These are phyloP conservation scores for Dynastes maya DNA, from an alignment of 2,888 invertebrate species.

Conservation along the genomic window DNA sequence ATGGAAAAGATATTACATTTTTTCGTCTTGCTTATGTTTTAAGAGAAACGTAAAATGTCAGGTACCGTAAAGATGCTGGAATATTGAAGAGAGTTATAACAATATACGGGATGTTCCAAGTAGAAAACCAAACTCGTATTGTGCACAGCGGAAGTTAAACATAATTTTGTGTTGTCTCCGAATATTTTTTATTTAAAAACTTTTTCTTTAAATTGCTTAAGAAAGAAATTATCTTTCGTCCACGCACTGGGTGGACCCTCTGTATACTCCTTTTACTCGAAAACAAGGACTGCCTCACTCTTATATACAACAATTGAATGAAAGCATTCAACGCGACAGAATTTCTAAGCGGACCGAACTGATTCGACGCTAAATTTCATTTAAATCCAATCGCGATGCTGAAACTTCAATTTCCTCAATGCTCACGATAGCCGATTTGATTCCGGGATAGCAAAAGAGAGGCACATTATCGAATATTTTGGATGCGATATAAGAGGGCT, in stretches of 20 bases:
- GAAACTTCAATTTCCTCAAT: conserved; percentile 45
- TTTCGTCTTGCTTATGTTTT: background rate
- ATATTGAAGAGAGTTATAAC: background rate
- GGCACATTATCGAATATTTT: background rate
- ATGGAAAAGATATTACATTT: background rate
- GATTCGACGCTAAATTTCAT: conserved; percentile 35
- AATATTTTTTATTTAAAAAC: too few relatives aligned
- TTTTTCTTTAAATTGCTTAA: too few relatives aligned
- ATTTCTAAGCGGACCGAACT: conserved; percentile 23
- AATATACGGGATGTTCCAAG: background rate
- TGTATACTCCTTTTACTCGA: background rate
- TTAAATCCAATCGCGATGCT: conserved; percentile 40
- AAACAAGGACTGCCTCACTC: conserved; percentile 7
- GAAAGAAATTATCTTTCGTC: too few relatives aligned
- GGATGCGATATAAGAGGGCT: conserved; percentile 16
- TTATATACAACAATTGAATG: conserved; percentile 29
- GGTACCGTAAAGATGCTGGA: background rate
- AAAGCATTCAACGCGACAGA: conserved; percentile 4
- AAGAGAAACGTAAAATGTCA: background rate
- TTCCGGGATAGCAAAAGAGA: background rate
- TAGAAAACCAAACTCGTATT: background rate
- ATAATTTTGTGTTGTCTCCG: too few relatives aligned
- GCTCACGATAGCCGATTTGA: conserved; percentile 32
- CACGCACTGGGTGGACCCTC: too few relatives aligned
- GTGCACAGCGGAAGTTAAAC: background rate